A percentile compares a stretch with the other conserved stretches of the same genome.
phyloP scores from a whole-genome alignment of 35 echinoderm and acorn worm species.

The Hemicentrotus pulcherrimus region DNA sequence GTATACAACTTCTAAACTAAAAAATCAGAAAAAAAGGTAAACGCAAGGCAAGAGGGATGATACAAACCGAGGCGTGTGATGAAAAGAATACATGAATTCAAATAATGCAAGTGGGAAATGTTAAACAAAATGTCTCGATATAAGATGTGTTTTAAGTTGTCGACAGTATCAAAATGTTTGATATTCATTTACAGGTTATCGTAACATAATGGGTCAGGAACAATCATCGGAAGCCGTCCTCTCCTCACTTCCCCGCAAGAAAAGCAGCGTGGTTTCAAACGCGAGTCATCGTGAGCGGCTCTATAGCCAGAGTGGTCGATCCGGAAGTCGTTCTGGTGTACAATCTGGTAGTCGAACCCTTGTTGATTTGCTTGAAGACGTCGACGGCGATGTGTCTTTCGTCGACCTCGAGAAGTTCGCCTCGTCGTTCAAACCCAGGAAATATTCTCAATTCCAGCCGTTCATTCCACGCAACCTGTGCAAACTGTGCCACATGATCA shows the following conservation, averaged over 20 bases:
- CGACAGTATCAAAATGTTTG: too few relatives aligned
- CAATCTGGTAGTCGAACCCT: neutral
- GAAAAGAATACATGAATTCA: too few relatives aligned
- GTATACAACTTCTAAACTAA: too few relatives aligned
- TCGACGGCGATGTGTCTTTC: neutral
- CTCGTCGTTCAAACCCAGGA: neutral
- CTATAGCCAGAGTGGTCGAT: neutral
- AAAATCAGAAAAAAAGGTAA: too few relatives aligned
- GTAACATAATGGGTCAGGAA: neutral
- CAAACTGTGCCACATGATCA: neutral
- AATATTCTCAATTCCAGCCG: constrained; percentile 9
- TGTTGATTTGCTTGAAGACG: neutral
- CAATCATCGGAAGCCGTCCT: neutral
- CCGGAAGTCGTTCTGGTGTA: neutral
- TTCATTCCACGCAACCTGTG: neutral
- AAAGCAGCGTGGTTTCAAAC: neutral
- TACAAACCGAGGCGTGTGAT: too few relatives aligned
- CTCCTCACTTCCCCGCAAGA: neutral
- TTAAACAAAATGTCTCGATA: too few relatives aligned
- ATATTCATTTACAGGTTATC: neutral
- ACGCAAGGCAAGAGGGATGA: too few relatives aligned
- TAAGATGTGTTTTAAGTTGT: too few relatives aligned
- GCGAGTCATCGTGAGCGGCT: neutral
- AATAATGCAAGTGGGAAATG: too few relatives aligned
- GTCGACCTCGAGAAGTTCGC: neutral